Base-by-base conservation (phyloP, 2,113 vertebrate genomes). In the Grus americana region DNA sequence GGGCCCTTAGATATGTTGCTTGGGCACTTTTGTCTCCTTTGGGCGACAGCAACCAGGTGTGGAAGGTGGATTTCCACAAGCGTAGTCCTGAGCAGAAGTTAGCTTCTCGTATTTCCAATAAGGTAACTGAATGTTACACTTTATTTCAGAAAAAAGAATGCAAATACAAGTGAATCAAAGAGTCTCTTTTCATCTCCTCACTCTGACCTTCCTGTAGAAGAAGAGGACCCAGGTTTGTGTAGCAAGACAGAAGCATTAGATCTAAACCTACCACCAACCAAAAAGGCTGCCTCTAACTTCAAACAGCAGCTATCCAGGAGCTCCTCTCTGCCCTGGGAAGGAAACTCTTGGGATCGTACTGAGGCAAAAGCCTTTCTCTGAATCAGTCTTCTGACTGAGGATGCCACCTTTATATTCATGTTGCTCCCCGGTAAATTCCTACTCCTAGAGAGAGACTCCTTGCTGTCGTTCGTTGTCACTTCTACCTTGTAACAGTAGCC, bases 401-500 rank as follows among this genome's bases (percentile, higher is more conserved):
- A 24, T 71, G 22, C 54, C 40, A 20, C 12, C 16, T 27, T 63
- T 23, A 3, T 59, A 6, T 70, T 62, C 5, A 1, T 21, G 9
- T 46, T 63, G 15, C 47, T 86, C 47, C 57, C 55, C 70, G 44
- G 24, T 70, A 14, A 71, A 67, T 63, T 27, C 42, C 27, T 66
- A 0, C 36, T 76, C 71, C 46, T 16, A 42, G 36, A 81, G 44
- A 18, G 42, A 44, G 20, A 27, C 27, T 27, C 23, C 4, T 1
- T 34, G 38, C 67, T 54, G 2, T 20, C 18, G 0, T 55, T 20
- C 18, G 0, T 55, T 32, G 4, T 0, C 18, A 7, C 50, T 46
- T 79, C 38, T 47, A 7, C 32, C 30, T 9, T 23, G 12, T 5
- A 23, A 42, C 65, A 42, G 16, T 6, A 54, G 29, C 49, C 38